Percentiles rank a stretch among this genome's conserved stretches.
Evolutionary conservation across 2,888 invertebrate species (phyloP).

Genomic region (Chironomus riparius): DNA sequence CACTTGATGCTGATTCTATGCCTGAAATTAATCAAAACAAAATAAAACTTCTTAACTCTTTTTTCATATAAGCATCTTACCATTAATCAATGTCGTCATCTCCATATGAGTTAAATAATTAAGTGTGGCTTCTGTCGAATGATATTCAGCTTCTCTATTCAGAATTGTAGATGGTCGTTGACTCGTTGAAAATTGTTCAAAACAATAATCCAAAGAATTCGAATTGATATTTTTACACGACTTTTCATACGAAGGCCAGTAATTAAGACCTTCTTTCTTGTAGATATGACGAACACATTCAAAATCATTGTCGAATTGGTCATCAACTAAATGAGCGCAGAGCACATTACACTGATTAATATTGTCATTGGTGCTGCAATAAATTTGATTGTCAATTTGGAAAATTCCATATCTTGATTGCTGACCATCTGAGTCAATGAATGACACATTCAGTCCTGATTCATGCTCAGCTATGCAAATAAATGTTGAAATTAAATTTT

Average conservation of each 20-base stretch:
- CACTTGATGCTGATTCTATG: neutral
- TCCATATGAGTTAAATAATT: neutral
- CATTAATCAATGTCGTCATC: neutral
- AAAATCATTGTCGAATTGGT: constrained; percentile 61
- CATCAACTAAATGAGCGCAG: constrained; percentile 56
- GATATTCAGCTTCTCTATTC: neutral
- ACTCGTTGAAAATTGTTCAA: neutral
- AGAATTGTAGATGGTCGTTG: neutral
- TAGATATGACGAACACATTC: constrained; percentile 55
- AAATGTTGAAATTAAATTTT: constrained; percentile 46
- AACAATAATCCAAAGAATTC: neutral
- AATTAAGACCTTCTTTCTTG: constrained; percentile 61
- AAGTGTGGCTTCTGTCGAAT: neutral
- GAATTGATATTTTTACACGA: neutral
- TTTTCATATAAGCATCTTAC: neutral
- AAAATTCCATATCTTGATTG: constrained; percentile 47
- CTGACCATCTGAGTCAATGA: constrained; percentile 32
- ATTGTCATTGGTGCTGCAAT: constrained; percentile 34
- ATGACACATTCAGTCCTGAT: constrained; percentile 57
- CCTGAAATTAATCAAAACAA: neutral
- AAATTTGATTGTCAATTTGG: constrained; percentile 58
- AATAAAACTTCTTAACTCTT: neutral
- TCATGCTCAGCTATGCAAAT: constrained; percentile 65
- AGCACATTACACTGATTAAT: constrained; percentile 50
- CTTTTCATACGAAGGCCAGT: constrained; percentile 33